Base-by-base conservation (phyloP, 2,113 vertebrate species). In the Mustela nigripes region DNA sequence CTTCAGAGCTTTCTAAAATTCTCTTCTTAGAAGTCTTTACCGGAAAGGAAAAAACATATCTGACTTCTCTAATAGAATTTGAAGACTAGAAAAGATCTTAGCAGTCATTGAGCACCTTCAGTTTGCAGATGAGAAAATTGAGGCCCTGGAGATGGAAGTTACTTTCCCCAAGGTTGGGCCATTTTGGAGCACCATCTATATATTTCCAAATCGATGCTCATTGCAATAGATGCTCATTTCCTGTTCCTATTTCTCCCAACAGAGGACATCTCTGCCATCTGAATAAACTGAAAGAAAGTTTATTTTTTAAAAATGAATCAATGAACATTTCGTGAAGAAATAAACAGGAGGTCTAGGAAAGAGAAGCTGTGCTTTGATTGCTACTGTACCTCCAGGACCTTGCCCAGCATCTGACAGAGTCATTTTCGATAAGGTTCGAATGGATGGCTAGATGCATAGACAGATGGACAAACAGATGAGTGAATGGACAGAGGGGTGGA, bases 261-360 rank as follows among this genome's bases (percentile, higher is more conserved):
- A 65, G 42, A 86, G 89, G 67, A 89, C 36, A 26, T 28, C 42
- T 80, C 78, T 80, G 76, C 42, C 71, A 86, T 67, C 82, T 78
- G 71, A 86, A 65, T 65, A 81, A 87, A 88, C 12, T 74, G 56
- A 62, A 67, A 90, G 50, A n/a, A 56, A 12, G 24, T 58, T 39
- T 53, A 7, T 58, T 91, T 45, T 91, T 56, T 9, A 5, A 8
- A 78, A 74, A 60, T 94, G 11, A 65, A 22, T 67, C 22, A 76
- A 39, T 89, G 94, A 90, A 90, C 53, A 78, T 82, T 89, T 83
- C n/a, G 14, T 76, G 50, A 86, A 95, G 22, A 45, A 94, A 39
- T 65, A 91, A 93, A 45, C 65, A 76, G 58, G 67, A 79, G 5
- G 45, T 24, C 89, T 93, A 2, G 80, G 53, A 90, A 65, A 31